Evolutionary conservation across 2,113 vertebrate species (phyloP), one percentile per base, ranked within the genome.

Genomic region (Australoheros scitulus): DNA sequence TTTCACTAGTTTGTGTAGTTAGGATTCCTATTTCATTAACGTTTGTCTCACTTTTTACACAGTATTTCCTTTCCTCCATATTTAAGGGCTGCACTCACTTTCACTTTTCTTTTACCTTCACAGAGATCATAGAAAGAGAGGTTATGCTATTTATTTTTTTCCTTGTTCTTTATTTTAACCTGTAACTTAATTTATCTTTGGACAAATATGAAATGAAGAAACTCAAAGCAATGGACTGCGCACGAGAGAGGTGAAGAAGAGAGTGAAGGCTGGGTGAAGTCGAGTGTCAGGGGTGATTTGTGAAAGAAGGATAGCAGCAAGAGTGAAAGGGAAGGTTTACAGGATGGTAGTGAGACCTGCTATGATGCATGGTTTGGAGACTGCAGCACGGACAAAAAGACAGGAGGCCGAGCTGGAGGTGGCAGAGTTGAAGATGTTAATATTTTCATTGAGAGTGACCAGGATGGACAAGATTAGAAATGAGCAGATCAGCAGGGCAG

Each of bases 61-160:
- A 10, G 36, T 13, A 65, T 50, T 50, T 11, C 41, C 11, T 43
- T 43, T 4, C 41, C 41, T 43, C 41, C 41, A 18, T 70, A 50
- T 50, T 70, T 70, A 70, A 50, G 9, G 17, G 50, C 3, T 52
- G 65, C 15, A 52, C 17, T 70, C 43, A 20, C 24, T 50, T 70
- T 70, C 43, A 17, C 47, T 20, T 43, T 14, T 52, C 6, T 17
- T 70, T 52, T 0, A 70, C 65, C 65, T 70, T 50, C 64, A 70
- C 64, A 50, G 64, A 18, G 5, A 47, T 47, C 13, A 47, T 13
- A 13, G 11, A 43, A 43, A 47, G 1, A 50, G 41, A 50, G 11
- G 65, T 70, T 70, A 0, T 0, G 24, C 65, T 50, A 0, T 52
- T 52, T n/a, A n/a, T 43, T 43, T 50, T 70, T 0, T 10, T 17